Evolutionary conservation across 2,888 invertebrate species (phyloP), one percentile per base, ranked within the genome.

Genomic region (Junonia oenone): DNA sequence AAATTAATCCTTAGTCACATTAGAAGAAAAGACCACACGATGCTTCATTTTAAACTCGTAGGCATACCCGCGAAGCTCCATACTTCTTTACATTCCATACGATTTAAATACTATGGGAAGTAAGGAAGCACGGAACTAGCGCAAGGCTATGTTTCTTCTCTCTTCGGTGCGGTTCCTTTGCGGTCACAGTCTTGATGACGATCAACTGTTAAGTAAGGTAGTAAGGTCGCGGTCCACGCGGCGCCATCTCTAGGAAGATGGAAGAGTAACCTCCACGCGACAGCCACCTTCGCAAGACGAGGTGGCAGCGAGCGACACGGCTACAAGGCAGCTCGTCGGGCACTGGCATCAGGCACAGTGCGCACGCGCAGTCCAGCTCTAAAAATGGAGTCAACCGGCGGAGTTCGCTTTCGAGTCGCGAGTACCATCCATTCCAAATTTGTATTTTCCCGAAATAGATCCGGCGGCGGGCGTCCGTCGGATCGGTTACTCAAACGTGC

Each of bases 1-100:
- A 50, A 54, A 43, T 55, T 45, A 54, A 60, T 60, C 55, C 61
- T 55, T 48, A 27, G 35, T 50, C 54, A 50, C 58, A 55, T 51
- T 48, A 43, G 45, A 51, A 35, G 22, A 46, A 49, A 27, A 52
- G 26, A 19, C 51, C 33, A 54, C 45, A 49, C 40, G 50, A 33
- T 69, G 65, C 66, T 55, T 48, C 17, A 68, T 72, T 66, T 78
- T 69, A 67, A 71, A 71, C 63, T 66, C 69, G 85, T 66, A 71
- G 85, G 69, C 75, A 81, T 83, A 84, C 89, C 90, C 81, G 87
- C 89, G 90, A 89, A 91, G 94, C 95, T 95, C 95, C 95, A 95
- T 95, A 97, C 96, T 97, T 97, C 97, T 97, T 97, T 97, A 97
- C 97, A 97, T 97, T 97, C 97, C 97, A 97, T 97, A 97, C 91